Base-by-base conservation (phyloP, 2,888 invertebrate species). In the Enchytraeus crypticus region DNA sequence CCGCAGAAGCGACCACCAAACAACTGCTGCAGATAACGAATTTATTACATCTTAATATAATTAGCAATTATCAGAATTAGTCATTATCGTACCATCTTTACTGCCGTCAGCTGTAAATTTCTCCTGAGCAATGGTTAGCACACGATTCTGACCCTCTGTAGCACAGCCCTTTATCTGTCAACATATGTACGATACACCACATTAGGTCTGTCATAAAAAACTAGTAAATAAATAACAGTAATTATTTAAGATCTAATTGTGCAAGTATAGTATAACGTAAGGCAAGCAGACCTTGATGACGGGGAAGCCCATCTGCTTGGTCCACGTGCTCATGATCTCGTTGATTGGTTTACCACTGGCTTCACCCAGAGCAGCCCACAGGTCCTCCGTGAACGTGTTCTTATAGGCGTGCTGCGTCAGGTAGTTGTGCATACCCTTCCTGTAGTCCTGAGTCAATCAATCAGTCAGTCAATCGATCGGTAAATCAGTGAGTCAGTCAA, bases 251-350 rank as follows among this genome's bases (percentile, higher is more conserved):
- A n/a, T n/a, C n/a, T n/a, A n/a, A n/a, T n/a, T n/a, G n/a, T n/a
- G n/a, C n/a, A n/a, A n/a, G n/a, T n/a, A 11, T 14, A 14, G 11
- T 38, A 14, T 18, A 14, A 38, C 18, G 18, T 38, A 11, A 11
- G 18, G 8, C 26, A 21, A 8, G 4, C 33, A 5, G n/a, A 77
- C 77, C 72, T 74, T 83, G 14, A 90, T 85, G 59, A 95, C 86
- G 0, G 96, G 96, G 76, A 90, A 96, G 46, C 97, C 96, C 85
- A 89, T 90, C 75, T 91, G 88, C 75, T 90, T 89, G 0, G 95
- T 96, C 97, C 97, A 98, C 26, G 90, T 89, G 5, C 89, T 88
- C 96, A 98, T 97, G 8, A 98, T 88, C 53, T 85, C 85, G 1
- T 86, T 87, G 1, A 98, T 89, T 2, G 92, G 91, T 77, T 95